Evolutionary conservation across 2,888 invertebrate genomes (phyloP), one percentile per base, ranked within the genome.

Genomic region (Drosophila kambysellisi): DNA sequence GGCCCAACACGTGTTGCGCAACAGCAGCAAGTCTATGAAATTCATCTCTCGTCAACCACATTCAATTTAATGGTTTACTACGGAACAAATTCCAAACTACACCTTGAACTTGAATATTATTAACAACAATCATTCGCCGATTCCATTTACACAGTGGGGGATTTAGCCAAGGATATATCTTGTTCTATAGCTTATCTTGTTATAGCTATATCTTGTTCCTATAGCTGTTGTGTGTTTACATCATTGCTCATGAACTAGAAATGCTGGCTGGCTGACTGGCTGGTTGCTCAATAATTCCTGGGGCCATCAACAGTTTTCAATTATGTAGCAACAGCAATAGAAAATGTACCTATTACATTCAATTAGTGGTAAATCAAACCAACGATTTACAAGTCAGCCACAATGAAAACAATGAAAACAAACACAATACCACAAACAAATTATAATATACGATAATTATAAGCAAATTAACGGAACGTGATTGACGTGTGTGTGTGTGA

Each of bases 401-500:
- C 25, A 71, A 70, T 52, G 4, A 51, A 32, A 25, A 46, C 46
- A 25, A 46, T 46, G 15, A 15, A 15, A 25, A 20, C 20, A 62
- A 46, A 25, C 0, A 35, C 51, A 25, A 25, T 25, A 25, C 25
- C 25, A 25, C 62, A 37, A 61, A 56, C 74, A 79, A 78, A 79
- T 78, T 61, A 61, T 75, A 56, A 68, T 37, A 68, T 67, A 70
- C 76, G 58, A 78, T 71, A 79, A 80, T 78, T 80, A 80, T 76
- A 62, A 46, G 43, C 68, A 78, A 65, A 76, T 78, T 80, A 57
- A 63, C 80, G 58, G 39, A 69, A 80, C 56, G 80, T 78, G 80
- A 80, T 78, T 80, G 78, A 80, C 80, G 80, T n/a, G 32, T 52
- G 25, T 20, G 46, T 39, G 39, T 39, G 37, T n/a, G 17, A 17